Evolutionary conservation across 2,113 vertebrate species (phyloP).

Genomic region (Lontra canadensis): DNA sequence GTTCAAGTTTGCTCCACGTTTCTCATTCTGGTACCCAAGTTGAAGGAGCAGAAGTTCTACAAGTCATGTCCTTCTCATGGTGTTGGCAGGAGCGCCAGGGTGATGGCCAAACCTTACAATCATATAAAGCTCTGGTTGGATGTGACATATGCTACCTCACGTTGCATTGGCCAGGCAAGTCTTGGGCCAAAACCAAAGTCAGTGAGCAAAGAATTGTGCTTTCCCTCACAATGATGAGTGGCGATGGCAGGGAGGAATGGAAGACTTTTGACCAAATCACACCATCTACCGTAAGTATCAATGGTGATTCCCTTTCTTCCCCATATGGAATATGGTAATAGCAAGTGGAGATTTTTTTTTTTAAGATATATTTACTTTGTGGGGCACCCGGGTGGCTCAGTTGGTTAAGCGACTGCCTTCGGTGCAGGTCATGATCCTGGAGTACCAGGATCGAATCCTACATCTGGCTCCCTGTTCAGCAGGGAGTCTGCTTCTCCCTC

Average conservation of each 20-base stretch:
- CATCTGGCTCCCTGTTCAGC: too few species aligned
- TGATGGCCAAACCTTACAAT: background rate
- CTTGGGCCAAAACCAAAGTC: background rate
- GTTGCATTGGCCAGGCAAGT: background rate
- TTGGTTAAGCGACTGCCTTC: too few species aligned
- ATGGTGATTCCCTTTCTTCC: background rate
- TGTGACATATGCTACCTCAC: background rate
- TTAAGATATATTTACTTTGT: background rate
- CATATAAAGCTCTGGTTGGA: background rate
- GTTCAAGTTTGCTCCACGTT: background rate
- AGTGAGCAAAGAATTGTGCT: background rate
- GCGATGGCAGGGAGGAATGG: background rate
- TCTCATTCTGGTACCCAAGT: background rate
- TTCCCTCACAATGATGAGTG: background rate
- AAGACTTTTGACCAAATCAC: background rate
- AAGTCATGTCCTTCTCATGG: background rate
- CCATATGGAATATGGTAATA: background rate
- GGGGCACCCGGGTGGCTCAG: too few species aligned
- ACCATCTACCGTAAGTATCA: background rate
- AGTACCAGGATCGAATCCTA: too few species aligned
- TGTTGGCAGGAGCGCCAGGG: background rate
- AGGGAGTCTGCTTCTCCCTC: too few species aligned
- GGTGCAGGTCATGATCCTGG: too few species aligned
- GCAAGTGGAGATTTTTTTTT: background rate
- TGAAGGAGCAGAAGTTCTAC: background rate